These are phyloP conservation scores for Bombyx mandarina DNA, from an alignment of 1,140 invertebrate genomes.

Conservation along the genomic window DNA sequence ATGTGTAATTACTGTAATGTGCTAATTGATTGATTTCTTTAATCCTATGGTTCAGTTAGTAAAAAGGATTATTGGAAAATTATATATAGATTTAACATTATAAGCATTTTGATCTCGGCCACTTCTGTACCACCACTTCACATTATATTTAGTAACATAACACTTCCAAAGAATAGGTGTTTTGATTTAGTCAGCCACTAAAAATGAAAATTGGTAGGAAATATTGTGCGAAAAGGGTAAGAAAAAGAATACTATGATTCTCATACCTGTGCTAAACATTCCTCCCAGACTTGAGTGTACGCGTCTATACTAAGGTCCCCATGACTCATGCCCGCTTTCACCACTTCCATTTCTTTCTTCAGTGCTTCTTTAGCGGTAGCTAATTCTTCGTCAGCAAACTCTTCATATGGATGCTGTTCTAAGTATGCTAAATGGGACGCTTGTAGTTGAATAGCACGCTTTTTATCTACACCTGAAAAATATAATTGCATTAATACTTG, in stretches of 20 bases:
- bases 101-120: too few species aligned
- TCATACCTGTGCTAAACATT: conserved; percentile 85
- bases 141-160: too few species aligned
- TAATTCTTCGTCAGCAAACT: conserved; percentile 81
- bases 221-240: too few species aligned
- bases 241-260: neutral
- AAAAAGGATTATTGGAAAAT: too few species aligned
- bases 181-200: too few species aligned
- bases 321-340: conserved; percentile 94
- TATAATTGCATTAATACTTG: conserved; percentile 40
- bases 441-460: conserved; percentile 67
- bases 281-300: conserved; percentile 97
- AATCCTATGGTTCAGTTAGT: too few species aligned
- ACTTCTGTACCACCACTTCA: too few species aligned
- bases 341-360: conserved; percentile 88
- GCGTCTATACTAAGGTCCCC: conserved; percentile 92
- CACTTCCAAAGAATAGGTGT: too few species aligned
- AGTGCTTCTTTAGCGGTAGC: conserved; percentile 78
- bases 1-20: too few species aligned
- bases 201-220: too few species aligned
- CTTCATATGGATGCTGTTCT: conserved; percentile 88
- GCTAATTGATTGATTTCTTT: too few species aligned
- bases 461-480: conserved; percentile 54
- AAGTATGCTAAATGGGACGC: conserved; percentile 84
- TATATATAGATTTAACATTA: too few species aligned